Evolutionary conservation across 2,113 vertebrate species (phyloP), one percentile per base, ranked within the genome.

Genomic region (Myotis yumanensis): DNA sequence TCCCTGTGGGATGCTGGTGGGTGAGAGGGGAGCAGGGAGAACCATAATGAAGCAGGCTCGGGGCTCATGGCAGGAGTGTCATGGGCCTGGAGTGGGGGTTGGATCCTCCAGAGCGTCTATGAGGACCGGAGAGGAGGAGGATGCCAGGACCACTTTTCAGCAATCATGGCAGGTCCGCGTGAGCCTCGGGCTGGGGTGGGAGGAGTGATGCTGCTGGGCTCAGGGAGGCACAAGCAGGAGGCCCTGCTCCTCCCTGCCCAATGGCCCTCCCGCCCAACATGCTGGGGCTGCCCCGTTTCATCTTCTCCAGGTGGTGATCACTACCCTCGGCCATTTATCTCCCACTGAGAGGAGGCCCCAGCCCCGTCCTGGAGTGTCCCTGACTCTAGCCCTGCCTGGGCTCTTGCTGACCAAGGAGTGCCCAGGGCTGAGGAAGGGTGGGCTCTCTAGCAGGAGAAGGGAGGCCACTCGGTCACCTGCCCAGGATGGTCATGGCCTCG

Each of bases 401-500:
- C 2, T 15, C 43, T 32, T 37, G 48, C 32, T 75, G 66, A 11
- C 76, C 2, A 12, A n/a, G 72, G 22, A 7, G 28, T 2, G 15
- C 37, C 20, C 40, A 15, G 51, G 51, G 28, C 64, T 30, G 22
- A 14, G 0, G 32, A 62, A 6, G 35, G 66, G 51, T 7, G 15
- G 52, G 57, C 14, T 43, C 73, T 35, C 64, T 0, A 0, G 64
- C 16, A 35, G 40, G 30, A 77, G 32, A 16, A 51, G 40, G 32
- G 52, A 30, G n/a, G 11, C 46, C 0, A 37, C 25, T 11, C 0
- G 17, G 97, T 97, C 97, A 99, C 99, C 99, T 99, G 97, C 99
- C 99, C 97, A 99, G 98, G 96, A 99, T 98, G 90, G 99, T 99
- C 99, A 99, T 99, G 97, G 99, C 99, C 97, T 99, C 99, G 77